These are phyloP conservation scores for Lasioglossum vierecki DNA, from an alignment of 2,888 invertebrate species.

Conservation along the genomic window DNA sequence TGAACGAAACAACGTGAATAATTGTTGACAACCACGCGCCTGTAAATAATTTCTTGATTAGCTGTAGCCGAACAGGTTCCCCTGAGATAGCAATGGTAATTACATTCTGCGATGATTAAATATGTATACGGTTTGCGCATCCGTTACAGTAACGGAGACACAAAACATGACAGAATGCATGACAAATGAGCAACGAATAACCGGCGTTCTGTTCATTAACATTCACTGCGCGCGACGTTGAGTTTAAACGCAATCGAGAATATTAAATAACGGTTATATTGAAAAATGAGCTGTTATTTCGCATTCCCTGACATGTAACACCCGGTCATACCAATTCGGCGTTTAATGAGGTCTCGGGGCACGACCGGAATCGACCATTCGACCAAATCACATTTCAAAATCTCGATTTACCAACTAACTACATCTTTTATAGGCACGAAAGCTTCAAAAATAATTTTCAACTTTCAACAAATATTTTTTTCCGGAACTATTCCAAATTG, in stretches of 20 bases:
- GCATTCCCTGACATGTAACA: not conserved
- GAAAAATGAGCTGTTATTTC: not conserved
- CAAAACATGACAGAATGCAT: not conserved
- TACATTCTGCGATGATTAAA: not conserved
- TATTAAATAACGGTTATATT: not conserved
- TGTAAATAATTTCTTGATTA: slow-evolving; percentile 16
- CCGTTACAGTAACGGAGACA: not conserved
- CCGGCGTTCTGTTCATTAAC: slow-evolving; percentile 16
- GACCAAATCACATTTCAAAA: not conserved
- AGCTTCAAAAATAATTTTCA: not conserved
- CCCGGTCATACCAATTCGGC: not conserved
- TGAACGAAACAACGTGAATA: not conserved
- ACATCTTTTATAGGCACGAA: not conserved
- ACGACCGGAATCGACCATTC: not conserved
- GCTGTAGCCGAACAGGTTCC: not conserved
- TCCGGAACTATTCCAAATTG: no score
- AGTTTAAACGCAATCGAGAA: not conserved
- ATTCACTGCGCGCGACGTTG: not conserved
- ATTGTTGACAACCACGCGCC: not conserved
- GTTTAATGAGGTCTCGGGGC: not conserved
- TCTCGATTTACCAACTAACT: not conserved
- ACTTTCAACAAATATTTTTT: not conserved
- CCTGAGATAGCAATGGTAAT: not conserved
- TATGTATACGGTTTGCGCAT: not conserved
- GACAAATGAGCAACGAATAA: slow-evolving; percentile 8